A percentile compares a stretch with the other conserved stretches of the same genome.
These are phyloP conservation scores for Eclectus roratus DNA, from an alignment of 2,113 vertebrate genomes.

Conservation along the genomic window DNA sequence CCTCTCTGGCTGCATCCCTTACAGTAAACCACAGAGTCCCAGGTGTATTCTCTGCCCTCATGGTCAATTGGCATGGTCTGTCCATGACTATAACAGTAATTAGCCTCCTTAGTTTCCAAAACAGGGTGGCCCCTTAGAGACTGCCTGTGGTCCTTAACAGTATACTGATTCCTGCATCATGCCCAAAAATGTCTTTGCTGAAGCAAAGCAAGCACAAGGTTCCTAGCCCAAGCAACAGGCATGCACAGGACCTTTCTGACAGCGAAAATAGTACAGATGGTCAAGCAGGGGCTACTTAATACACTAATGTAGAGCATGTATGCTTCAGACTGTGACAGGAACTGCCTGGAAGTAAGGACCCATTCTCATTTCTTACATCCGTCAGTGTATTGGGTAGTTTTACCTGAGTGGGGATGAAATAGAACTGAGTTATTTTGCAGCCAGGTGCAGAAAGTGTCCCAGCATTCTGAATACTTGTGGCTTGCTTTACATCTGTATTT, in stretches of 20 bases:
- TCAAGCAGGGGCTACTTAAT: neutral
- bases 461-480: neutral
- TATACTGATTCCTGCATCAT: neutral
- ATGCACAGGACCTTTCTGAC: neutral
- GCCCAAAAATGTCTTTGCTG: neutral
- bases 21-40: neutral
- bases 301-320: neutral
- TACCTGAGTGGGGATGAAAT: neutral
- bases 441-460: neutral
- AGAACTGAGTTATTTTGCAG: neutral
- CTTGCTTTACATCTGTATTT: neutral
- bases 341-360: neutral
- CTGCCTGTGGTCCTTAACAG: neutral
- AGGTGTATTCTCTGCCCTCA: constrained; percentile 23
- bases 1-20: neutral
- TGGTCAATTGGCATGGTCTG: neutral
- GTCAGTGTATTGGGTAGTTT: neutral
- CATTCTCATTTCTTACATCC: neutral
- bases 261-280: neutral
- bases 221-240: neutral
- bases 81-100: neutral
- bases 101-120: neutral
- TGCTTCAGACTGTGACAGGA: neutral
- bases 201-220: neutral
- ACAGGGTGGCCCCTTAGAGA: neutral